Percentiles rank a stretch among this genome's conserved stretches.
These are phyloP conservation scores for Otus sunia DNA, from an alignment of 2,113 vertebrate species.

Conservation along the genomic window DNA sequence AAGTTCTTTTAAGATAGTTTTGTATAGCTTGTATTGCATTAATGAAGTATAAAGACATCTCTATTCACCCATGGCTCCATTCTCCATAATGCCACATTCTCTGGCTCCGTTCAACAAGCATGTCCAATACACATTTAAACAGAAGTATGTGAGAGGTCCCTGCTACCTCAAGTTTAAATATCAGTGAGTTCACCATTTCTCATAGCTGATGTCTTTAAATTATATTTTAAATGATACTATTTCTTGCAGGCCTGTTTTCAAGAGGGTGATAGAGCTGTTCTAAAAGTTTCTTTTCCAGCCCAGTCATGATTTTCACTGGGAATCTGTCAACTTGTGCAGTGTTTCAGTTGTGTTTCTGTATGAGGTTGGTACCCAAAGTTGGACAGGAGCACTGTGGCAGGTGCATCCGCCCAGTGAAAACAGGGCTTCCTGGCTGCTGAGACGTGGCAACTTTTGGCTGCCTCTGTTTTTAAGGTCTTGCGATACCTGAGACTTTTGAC, in stretches of 20 bases:
- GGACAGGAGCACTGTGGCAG: too few relatives aligned
- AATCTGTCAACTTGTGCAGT: accelerated
- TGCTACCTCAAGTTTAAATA: not conserved
- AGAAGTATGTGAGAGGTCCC: not conserved
- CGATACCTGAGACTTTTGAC: too few relatives aligned
- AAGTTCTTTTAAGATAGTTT: not conserved
- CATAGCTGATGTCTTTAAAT: not conserved
- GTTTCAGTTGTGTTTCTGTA: not conserved
- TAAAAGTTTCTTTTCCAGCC: not conserved
- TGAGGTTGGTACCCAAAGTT: not conserved
- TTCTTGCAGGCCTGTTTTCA: not conserved
- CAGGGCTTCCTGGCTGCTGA: too few relatives aligned
- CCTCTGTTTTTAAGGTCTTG: too few relatives aligned
- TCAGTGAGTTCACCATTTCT: not conserved
- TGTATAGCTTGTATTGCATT: not conserved
- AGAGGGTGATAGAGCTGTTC: not conserved
- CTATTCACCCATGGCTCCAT: not conserved
- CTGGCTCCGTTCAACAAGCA: not conserved
- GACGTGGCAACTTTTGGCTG: too few relatives aligned
- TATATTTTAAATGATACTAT: not conserved
- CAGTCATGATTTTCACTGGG: not conserved
- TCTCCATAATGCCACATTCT: not conserved
- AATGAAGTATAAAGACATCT: not conserved
- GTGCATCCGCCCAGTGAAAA: too few relatives aligned
- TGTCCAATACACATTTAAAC: not conserved